Evolutionary conservation across 1,140 invertebrate species (phyloP).

Genomic region (Gerris buenoi): DNA sequence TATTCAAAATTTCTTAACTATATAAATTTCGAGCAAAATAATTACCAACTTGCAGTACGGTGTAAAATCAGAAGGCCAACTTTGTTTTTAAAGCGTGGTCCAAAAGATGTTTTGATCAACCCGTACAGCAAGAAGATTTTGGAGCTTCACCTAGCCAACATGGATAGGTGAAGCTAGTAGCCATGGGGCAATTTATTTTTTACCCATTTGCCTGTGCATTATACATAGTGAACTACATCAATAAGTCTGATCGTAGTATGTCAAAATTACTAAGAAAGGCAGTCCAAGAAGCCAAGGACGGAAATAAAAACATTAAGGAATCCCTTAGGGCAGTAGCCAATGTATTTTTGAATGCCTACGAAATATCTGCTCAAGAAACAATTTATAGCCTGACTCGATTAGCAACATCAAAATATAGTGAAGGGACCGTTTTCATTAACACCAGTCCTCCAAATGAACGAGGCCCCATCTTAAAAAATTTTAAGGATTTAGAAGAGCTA

Average conservation of each 20-base stretch:
- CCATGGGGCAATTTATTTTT: background rate
- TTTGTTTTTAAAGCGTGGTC: background rate
- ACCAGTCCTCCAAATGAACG: background rate
- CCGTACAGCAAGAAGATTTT: background rate
- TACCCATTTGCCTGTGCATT: background rate
- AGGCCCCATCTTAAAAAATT: background rate
- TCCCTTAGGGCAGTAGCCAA: background rate
- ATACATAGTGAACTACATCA: background rate
- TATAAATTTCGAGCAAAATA: too few relatives aligned
- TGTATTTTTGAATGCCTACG: background rate
- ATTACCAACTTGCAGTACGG: too few relatives aligned
- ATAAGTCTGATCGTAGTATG: background rate
- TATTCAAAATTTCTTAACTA: too few relatives aligned
- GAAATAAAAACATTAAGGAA: background rate
- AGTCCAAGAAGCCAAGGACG: background rate
- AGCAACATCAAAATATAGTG: background rate
- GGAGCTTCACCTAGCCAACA: background rate
- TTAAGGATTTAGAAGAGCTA: background rate
- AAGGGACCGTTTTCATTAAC: background rate
- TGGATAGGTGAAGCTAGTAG: too few relatives aligned
- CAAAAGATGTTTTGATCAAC: background rate
- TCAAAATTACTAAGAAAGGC: background rate
- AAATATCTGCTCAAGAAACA: background rate
- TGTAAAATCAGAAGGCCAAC: too few relatives aligned
- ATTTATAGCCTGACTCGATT: background rate